Evolutionary conservation across 2,888 invertebrate genomes (phyloP).

Genomic region (Tetragonisca angustula): DNA sequence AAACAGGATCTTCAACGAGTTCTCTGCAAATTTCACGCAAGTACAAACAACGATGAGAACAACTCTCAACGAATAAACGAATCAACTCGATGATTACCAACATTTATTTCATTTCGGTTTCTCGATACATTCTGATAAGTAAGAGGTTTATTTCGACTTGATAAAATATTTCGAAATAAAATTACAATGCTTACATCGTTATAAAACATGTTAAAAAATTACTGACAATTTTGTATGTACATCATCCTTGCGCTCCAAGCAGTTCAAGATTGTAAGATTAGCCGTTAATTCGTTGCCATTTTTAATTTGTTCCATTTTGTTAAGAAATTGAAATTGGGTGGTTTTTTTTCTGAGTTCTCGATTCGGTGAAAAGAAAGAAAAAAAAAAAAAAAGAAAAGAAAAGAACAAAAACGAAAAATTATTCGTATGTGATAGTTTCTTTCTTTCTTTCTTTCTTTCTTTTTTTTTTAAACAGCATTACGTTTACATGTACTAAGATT

Average conservation of each 20-base stretch:
- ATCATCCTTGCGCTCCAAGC: slow-evolving; percentile 8
- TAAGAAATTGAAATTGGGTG: slow-evolving; percentile 7
- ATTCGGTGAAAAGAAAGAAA: background rate
- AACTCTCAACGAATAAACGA: background rate
- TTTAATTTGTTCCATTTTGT: slow-evolving; percentile 5
- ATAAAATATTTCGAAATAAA: slow-evolving; percentile 40
- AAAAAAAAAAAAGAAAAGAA: slow-evolving; percentile 3
- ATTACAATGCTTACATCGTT: slow-evolving; percentile 45
- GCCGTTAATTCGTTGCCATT: slow-evolving; percentile 46
- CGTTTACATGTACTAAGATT: background rate
- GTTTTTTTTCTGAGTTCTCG: background rate
- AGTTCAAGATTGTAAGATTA: slow-evolving; percentile 14
- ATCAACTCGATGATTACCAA: slow-evolving; percentile 32
- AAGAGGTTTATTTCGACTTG: slow-evolving; percentile 23
- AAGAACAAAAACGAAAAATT: slow-evolving; percentile 2
- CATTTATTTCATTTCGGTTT: slow-evolving; percentile 46
- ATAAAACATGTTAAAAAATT: slow-evolving; percentile 44
- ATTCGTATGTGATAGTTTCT: background rate
- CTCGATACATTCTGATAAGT: slow-evolving; percentile 36
- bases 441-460: background rate
- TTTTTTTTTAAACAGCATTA: slow-evolving; percentile 4
- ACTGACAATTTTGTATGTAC: slow-evolving; percentile 48
- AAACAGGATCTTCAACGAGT: slow-evolving; percentile 29
- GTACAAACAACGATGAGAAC: background rate
- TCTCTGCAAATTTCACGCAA: background rate